These are phyloP conservation scores for Seira sanloemensis DNA, from an alignment of 2,888 invertebrate genomes.

Conservation along the genomic window DNA sequence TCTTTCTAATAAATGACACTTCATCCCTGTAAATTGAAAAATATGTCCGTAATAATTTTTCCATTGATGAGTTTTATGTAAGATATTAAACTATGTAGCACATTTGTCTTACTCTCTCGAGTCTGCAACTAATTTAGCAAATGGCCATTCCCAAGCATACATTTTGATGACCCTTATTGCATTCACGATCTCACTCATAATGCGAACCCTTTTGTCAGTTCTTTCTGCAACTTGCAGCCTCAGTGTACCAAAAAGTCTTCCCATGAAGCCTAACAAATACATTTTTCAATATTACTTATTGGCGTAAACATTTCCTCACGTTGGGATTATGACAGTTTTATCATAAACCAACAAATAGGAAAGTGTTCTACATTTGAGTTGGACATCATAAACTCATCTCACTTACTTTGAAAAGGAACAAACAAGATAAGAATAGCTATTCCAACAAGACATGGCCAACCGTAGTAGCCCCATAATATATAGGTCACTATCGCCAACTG, in stretches of 20 bases:
- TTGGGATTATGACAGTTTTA: not conserved
- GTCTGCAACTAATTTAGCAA: conserved; percentile 86
- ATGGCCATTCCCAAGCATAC: conserved; percentile 97
- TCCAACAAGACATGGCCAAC: conserved; percentile 80
- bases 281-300: conserved; percentile 82
- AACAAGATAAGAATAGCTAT: conserved; percentile 87
- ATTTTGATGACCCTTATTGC: conserved; percentile 97
- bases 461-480: conserved; percentile 86
- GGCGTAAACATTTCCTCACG: not conserved
- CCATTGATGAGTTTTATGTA: too few relatives aligned
- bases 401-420: conserved; percentile 87
- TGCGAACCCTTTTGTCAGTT: conserved; percentile 91
- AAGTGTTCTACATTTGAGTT: not conserved
- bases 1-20: conserved; percentile 81
- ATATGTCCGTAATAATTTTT: too few relatives aligned
- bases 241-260: conserved; percentile 77
- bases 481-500: conserved; percentile 87
- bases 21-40: conserved; percentile 80
- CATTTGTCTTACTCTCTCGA: conserved; percentile 83
- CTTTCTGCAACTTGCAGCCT: conserved; percentile 88
- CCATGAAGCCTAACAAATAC: conserved; percentile 79
- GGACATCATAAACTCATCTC: too few relatives aligned
- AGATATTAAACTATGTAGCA: too few relatives aligned
- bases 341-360: not conserved
- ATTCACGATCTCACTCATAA: conserved; percentile 87